Evolutionary conservation across 2,888 invertebrate species (phyloP).

Genomic region (Leucozona laternaria): DNA sequence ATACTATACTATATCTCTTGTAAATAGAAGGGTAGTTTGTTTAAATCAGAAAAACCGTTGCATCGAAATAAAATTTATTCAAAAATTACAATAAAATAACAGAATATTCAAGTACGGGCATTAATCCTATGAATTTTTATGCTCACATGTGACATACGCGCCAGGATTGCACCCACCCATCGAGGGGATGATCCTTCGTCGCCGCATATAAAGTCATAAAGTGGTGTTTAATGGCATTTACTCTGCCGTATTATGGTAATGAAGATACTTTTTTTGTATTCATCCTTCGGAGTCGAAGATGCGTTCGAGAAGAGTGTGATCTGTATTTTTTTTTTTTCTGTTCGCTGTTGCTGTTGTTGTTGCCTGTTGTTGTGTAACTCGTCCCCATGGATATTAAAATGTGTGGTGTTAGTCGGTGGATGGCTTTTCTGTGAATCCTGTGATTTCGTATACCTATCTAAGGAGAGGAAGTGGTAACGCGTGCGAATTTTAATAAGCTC

Average conservation of each 20-base stretch:
- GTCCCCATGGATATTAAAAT: conserved; percentile 58
- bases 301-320: conserved; percentile 63
- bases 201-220: conserved; percentile 81
- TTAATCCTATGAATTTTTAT: conserved; percentile 71
- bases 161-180: conserved; percentile 36
- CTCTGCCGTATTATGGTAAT: conserved; percentile 83
- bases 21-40: not conserved
- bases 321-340: conserved; percentile 36
- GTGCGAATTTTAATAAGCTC: conserved; percentile 75
- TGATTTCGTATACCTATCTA: conserved; percentile 31
- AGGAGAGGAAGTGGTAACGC: conserved; percentile 70
- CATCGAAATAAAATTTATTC: conserved; percentile 61
- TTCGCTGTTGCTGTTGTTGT: not conserved
- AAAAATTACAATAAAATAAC: conserved; percentile 66
- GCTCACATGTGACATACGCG: conserved; percentile 66
- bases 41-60: conserved; percentile 43
- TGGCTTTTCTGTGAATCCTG: conserved; percentile 57
- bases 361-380: conserved; percentile 26
- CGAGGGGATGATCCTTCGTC: conserved; percentile 70
- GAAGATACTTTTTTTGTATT: conserved; percentile 76
- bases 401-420: conserved; percentile 59
- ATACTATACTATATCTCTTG: not conserved
- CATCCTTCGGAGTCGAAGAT: conserved; percentile 61
- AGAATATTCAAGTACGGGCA: conserved; percentile 42
- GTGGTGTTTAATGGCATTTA: conserved; percentile 83